Percentiles rank a stretch among this genome's conserved stretches.
Evolutionary conservation across 1,140 invertebrate genomes (phyloP).

Genomic region (Dryas iulia): DNA sequence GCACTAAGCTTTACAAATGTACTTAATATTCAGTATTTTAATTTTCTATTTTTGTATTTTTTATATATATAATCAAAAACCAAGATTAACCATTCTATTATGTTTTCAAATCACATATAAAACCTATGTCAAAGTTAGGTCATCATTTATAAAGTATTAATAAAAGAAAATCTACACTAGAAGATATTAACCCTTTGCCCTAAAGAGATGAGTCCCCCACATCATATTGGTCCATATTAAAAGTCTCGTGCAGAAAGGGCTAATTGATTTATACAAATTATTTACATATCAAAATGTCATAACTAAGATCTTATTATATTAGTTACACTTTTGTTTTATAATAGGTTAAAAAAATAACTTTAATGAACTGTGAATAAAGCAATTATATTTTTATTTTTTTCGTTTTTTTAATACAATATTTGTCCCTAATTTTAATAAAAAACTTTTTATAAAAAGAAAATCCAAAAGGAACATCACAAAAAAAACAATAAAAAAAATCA

Average conservation of each 20-base stretch:
- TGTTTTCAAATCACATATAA: neutral
- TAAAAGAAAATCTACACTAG: too few species aligned
- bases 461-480: too few species aligned
- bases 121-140: neutral
- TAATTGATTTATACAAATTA: too few species aligned
- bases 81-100: neutral
- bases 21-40: slow-evolving; percentile 16
- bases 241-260: too few species aligned
- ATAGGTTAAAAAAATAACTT: neutral
- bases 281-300: slow-evolving; percentile 1
- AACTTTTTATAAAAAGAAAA: too few species aligned
- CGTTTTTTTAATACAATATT: neutral
- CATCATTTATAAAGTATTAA: too few species aligned
- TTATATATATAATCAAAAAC: neutral
- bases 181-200: too few species aligned
- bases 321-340: too few species aligned
- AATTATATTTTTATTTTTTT: neutral
- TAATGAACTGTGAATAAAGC: neutral
- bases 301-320: too few species aligned
- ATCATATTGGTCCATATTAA: too few species aligned
- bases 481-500: neutral
- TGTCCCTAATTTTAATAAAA: too few species aligned
- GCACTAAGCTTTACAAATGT: slow-evolving; percentile 5
- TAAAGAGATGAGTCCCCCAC: too few species aligned
- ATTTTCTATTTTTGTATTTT: neutral